Percentiles rank a stretch among this genome's conserved stretches.
phyloP scores from a whole-genome alignment of 2,113 vertebrate species.

The Spermophilus dauricus region DNA sequence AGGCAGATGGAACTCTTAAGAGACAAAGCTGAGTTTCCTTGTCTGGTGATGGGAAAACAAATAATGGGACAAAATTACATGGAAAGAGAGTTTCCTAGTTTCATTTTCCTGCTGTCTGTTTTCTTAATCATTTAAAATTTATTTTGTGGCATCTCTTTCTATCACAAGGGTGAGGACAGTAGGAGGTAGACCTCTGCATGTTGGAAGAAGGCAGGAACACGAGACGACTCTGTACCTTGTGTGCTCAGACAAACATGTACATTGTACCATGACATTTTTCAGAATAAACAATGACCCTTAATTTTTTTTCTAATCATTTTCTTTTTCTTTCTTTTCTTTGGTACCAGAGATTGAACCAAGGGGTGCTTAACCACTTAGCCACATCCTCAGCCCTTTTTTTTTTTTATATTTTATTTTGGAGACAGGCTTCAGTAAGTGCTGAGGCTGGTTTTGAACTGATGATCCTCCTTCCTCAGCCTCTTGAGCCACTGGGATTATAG shows the following conservation, averaged over 20 bases:
- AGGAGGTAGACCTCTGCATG: background rate
- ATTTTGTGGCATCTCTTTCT: slow-evolving; percentile 8
- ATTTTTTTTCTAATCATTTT: background rate
- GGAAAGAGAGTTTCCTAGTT: slow-evolving; percentile 8
- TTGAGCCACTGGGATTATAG: too few relatives aligned
- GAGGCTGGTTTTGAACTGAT: too few relatives aligned
- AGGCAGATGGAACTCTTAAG: slow-evolving; percentile 46
- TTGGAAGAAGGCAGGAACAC: background rate
- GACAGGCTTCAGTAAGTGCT: too few relatives aligned
- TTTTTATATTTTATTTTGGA: too few relatives aligned
- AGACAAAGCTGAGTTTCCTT: background rate
- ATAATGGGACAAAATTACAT: background rate
- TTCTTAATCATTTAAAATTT: slow-evolving; percentile 48
- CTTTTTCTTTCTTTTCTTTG: too few relatives aligned
- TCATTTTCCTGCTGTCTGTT: slow-evolving; percentile 23
- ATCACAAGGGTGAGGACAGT: background rate
- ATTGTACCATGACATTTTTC: background rate
- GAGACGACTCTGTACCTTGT: background rate
- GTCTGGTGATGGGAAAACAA: slow-evolving; percentile 21
- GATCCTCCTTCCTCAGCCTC: too few relatives aligned
- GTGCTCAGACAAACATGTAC: background rate
- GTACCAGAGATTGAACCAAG: too few relatives aligned
- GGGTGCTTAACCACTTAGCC: too few relatives aligned
- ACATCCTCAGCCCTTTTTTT: too few relatives aligned
- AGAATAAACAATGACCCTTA: background rate